Percentiles rank a stretch among this genome's conserved stretches.
These are phyloP conservation scores for Apeira syringaria DNA, from an alignment of 2,888 invertebrate species.

Conservation along the genomic window DNA sequence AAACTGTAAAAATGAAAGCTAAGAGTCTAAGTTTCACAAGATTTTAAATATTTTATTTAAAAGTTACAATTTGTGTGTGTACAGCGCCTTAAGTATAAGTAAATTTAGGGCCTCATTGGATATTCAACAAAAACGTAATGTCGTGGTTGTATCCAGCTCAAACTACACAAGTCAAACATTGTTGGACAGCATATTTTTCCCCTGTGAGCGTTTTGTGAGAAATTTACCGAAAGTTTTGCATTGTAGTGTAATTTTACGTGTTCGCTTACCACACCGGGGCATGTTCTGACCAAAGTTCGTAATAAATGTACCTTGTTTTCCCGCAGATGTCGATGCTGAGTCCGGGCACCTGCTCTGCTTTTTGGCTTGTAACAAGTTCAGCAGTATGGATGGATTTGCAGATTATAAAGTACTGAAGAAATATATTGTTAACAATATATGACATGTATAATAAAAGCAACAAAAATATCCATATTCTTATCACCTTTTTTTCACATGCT, in stretches of 20 bases:
- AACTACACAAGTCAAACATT: constrained; percentile 15
- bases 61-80: no score
- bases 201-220: constrained; percentile 24
- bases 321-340: constrained; percentile 46
- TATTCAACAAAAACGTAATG: no score
- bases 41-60: no score
- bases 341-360: constrained; percentile 42
- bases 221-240: constrained; percentile 38
- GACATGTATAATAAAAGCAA: no score
- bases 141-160: neutral
- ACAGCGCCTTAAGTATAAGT: no score
- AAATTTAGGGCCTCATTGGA: no score
- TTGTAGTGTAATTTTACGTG: constrained; percentile 50
- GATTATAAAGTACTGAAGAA: no score
- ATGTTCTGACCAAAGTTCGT: constrained; percentile 44
- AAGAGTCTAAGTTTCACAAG: no score
- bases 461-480: no score
- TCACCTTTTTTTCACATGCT: no score
- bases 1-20: no score
- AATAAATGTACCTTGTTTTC: constrained; percentile 50
- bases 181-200: constrained; percentile 22
- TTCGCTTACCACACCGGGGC: constrained; percentile 40
- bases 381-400: constrained; percentile 5
- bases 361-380: neutral
- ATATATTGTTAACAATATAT: no score